Evolutionary conservation across 2,797 vertebrate species (phyloP), one percentile per base, ranked within the genome.

Genomic region (Gila robusta): DNA sequence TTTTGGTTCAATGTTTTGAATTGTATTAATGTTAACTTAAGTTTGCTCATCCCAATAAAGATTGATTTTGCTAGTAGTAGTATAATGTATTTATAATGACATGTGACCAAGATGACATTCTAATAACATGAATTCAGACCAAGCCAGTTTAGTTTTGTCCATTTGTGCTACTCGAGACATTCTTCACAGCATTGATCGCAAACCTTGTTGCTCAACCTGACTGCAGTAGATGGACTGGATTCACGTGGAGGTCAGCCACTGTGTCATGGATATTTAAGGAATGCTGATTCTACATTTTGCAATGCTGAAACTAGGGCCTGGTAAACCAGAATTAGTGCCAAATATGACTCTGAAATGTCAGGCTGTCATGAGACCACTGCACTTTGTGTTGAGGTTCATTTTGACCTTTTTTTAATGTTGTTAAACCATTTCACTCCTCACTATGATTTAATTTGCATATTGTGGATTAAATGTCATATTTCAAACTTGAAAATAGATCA

Each of bases 211-310:
- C 64, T 62, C 37, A 56, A 82, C 23, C 5, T 69, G 69, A 37
- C 49, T 26, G 52, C 52, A 12, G 52, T 79, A 62, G 52, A n/a
- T 85, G 41, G 28, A 26, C 26, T 72, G 66, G 37, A 85, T 81
- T 69, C 89, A 91, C 56, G 10, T 88, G 87, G 77, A 84, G 90
- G 87, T 91, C 92, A 90, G 89, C 78, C 88, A 84, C 87, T 88
- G 89, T 86, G 82, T 90, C 84, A 81, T 84, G 92, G 93, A 94
- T 95, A 94, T 95, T 95, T 94, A 94, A 94, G 92, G 92, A 94
- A 94, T 94, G 94, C 93, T 94, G 93, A 94, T 90, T 93, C 90
- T 87, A 85, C 87, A 66, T 59, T 93, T 93, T 93, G 86, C 90
- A 82, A 84, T 87, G 92, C 91, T 93, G 92, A 41, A 88, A 93